These are phyloP conservation scores for Terrapene triunguis DNA, from an alignment of 2,113 vertebrate species.

Conservation along the genomic window DNA sequence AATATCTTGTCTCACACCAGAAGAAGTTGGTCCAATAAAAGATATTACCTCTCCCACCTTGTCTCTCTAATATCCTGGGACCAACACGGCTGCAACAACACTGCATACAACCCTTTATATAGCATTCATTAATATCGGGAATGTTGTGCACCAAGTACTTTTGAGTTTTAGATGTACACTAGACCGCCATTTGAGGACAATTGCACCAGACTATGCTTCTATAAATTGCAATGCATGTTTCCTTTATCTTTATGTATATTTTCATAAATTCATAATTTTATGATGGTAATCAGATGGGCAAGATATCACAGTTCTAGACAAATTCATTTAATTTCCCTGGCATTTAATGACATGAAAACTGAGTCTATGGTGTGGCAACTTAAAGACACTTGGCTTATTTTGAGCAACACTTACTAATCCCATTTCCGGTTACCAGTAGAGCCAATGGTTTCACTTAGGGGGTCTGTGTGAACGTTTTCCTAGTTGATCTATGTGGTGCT, in stretches of 20 bases:
- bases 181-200: neutral
- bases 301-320: accelerated
- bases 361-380: neutral
- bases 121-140: neutral
- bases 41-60: neutral
- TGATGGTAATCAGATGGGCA: neutral
- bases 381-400: neutral
- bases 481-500: neutral
- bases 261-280: neutral
- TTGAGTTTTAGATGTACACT: neutral
- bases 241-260: neutral
- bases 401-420: neutral
- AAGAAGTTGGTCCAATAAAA: neutral
- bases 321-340: neutral
- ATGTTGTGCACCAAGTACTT: neutral
- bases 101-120: neutral
- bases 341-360: neutral
- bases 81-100: neutral
- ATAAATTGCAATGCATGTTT: neutral
- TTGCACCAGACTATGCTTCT: neutral
- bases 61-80: neutral
- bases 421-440: neutral
- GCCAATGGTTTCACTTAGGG: neutral
- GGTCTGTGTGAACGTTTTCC: accelerated
- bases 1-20: neutral